Evolutionary conservation across 1,140 invertebrate species (phyloP).

Genomic region (Gonioctena quinquepunctata): DNA sequence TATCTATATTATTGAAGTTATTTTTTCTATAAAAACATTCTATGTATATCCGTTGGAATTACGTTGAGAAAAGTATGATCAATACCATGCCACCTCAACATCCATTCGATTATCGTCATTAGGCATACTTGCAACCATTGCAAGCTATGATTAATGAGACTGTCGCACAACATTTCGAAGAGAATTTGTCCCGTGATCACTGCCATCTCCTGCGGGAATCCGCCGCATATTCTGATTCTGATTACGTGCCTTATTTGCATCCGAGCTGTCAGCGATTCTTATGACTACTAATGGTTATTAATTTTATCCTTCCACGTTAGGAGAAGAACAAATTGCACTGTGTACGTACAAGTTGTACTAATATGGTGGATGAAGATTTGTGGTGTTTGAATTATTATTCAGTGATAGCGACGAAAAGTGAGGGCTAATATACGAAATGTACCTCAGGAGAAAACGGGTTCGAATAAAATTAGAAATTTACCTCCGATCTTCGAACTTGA

Average conservation of each 20-base stretch:
- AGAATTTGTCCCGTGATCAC: slow-evolving; percentile 43
- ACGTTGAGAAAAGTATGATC: background rate
- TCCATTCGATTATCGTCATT: background rate
- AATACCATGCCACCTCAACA: background rate
- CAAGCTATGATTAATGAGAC: slow-evolving; percentile 35
- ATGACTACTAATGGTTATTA: slow-evolving; percentile 34
- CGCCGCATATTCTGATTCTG: slow-evolving; percentile 25
- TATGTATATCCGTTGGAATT: too few species aligned
- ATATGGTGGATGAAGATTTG: too few species aligned
- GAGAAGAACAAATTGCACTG: too few species aligned
- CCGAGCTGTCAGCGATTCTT: slow-evolving; percentile 24
- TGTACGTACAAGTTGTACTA: too few species aligned
- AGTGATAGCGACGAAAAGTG: too few species aligned
- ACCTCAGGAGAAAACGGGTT: too few species aligned
- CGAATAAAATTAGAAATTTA: too few species aligned
- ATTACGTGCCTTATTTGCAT: slow-evolving; percentile 32
- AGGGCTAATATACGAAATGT: too few species aligned
- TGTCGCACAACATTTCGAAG: slow-evolving; percentile 38
- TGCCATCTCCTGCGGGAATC: slow-evolving; percentile 29
- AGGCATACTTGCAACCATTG: background rate
- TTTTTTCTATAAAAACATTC: too few species aligned
- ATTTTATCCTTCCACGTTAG: slow-evolving; percentile 30
- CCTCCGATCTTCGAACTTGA: too few species aligned
- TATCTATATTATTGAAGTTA: too few species aligned
- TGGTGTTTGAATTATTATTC: too few species aligned